Conservation (phyloP, 1,140 invertebrate genomes). For the Drosophila dunni region DNA sequence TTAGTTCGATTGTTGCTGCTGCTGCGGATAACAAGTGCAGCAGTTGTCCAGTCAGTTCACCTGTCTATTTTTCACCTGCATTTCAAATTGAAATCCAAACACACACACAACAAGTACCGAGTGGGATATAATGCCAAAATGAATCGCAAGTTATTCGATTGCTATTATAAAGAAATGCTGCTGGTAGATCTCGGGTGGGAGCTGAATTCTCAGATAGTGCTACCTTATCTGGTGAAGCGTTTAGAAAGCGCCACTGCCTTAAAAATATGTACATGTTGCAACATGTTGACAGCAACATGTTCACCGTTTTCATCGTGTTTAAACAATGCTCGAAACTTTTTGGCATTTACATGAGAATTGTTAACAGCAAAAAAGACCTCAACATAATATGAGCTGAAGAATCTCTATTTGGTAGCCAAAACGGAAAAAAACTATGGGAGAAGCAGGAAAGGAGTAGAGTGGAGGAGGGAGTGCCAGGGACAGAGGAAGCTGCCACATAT, state of each 20-base stretch:
- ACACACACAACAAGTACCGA: constrained; percentile 42
- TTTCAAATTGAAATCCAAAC: constrained; percentile 38
- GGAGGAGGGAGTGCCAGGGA: background rate
- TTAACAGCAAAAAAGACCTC: constrained; percentile 38
- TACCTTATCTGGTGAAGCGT: constrained; percentile 49
- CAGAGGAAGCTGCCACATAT: constrained; percentile 57
- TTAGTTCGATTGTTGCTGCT: constrained; percentile 13
- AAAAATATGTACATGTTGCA: constrained; percentile 64
- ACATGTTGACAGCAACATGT: constrained; percentile 77
- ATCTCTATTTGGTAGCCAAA: constrained; percentile 54
- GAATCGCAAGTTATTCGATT: constrained; percentile 6
- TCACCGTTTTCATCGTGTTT: constrained; percentile 57
- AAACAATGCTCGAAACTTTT: constrained; percentile 72
- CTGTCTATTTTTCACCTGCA: constrained; percentile 77
- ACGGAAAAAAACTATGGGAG: constrained; percentile 21
- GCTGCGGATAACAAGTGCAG: constrained; percentile 67
- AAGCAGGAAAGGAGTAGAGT: background rate
- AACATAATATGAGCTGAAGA: constrained; percentile 69
- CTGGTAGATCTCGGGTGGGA: background rate
- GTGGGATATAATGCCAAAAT: constrained; percentile 53
- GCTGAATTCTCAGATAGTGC: background rate
- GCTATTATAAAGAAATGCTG: constrained; percentile 17
- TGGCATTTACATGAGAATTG: constrained; percentile 82
- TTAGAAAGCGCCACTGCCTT: constrained; percentile 47
- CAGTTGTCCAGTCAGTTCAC: constrained; percentile 34